phyloP scores from a whole-genome alignment of 2,113 vertebrate genomes.

The Pimephales promelas region DNA sequence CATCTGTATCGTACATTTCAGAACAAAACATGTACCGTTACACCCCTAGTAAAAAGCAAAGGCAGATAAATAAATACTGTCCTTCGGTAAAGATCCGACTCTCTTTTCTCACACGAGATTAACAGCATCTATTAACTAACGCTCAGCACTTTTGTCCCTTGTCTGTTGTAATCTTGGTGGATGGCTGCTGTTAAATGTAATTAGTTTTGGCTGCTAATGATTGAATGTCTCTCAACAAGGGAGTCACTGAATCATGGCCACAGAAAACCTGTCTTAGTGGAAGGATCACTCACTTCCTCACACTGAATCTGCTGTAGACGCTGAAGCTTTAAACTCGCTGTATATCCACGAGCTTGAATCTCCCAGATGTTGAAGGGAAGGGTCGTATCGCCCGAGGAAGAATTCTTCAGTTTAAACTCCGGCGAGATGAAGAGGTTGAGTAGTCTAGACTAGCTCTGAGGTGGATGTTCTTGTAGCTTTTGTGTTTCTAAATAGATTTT shows the following conservation, averaged over 20 bases:
- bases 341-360: conserved; percentile 36
- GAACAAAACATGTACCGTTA: too few relatives aligned
- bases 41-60: not conserved
- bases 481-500: not conserved
- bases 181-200: conserved; percentile 29
- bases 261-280: not conserved
- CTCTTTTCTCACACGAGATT: conserved; percentile 9
- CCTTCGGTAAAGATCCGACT: not conserved
- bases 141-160: conserved; percentile 20
- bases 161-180: conserved; percentile 33
- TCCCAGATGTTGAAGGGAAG: conserved; percentile 17
- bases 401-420: conserved; percentile 2
- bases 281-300: not conserved
- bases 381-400: conserved; percentile 5
- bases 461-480: not conserved
- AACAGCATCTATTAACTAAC: conserved; percentile 29
- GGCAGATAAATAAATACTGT: not conserved
- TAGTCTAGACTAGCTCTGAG: conserved; percentile 38
- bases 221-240: conserved; percentile 32
- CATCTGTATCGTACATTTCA: too few relatives aligned
- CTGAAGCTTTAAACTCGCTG: not conserved
- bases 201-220: conserved; percentile 36
- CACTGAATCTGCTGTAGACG: not conserved
- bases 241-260: not conserved
- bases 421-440: conserved; percentile 7